Evolutionary conservation across 2,797 vertebrate genomes (phyloP).

Genomic region (Chelonia mydas): DNA sequence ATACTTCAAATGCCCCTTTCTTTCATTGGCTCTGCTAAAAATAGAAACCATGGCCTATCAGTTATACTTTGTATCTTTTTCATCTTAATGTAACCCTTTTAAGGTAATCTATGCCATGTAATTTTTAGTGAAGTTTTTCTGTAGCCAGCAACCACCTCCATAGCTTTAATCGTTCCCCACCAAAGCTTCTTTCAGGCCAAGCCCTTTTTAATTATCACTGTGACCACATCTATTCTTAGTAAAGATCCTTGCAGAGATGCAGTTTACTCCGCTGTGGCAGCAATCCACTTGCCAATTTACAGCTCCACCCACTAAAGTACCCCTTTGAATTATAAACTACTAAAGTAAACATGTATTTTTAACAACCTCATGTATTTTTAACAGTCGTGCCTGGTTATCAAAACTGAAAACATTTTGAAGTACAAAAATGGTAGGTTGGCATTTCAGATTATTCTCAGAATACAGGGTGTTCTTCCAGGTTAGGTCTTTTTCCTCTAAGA

Average conservation of each 20-base stretch:
- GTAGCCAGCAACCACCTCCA: constrained; percentile 65
- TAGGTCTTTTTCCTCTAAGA: not conserved
- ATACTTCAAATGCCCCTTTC: constrained; percentile 4
- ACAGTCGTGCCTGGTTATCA: constrained; percentile 61
- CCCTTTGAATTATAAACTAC: constrained; percentile 82
- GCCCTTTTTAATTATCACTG: constrained; percentile 79
- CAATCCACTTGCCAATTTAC: constrained; percentile 81
- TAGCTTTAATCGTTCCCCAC: constrained; percentile 71
- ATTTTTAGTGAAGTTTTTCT: constrained; percentile 75
- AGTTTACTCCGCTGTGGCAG: constrained; percentile 72
- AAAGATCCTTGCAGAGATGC: constrained; percentile 63
- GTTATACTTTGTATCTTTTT: constrained; percentile 43
- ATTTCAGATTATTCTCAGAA: constrained; percentile 73
- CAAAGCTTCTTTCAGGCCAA: constrained; percentile 59
- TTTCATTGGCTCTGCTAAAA: not conserved
- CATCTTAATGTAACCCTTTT: constrained; percentile 36
- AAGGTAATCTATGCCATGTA: constrained; percentile 65
- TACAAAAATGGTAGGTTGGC: constrained; percentile 76
- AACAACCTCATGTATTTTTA: constrained; percentile 80
- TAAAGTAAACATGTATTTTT: constrained; percentile 82
- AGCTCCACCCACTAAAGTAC: constrained; percentile 80
- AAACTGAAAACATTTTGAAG: constrained; percentile 61
- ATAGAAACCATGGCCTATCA: constrained; percentile 42
- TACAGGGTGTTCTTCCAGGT: not conserved
- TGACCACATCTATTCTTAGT: constrained; percentile 83